Conservation (phyloP, 2,888 invertebrate species). For the Thysanoteuthis rhombus region DNA sequence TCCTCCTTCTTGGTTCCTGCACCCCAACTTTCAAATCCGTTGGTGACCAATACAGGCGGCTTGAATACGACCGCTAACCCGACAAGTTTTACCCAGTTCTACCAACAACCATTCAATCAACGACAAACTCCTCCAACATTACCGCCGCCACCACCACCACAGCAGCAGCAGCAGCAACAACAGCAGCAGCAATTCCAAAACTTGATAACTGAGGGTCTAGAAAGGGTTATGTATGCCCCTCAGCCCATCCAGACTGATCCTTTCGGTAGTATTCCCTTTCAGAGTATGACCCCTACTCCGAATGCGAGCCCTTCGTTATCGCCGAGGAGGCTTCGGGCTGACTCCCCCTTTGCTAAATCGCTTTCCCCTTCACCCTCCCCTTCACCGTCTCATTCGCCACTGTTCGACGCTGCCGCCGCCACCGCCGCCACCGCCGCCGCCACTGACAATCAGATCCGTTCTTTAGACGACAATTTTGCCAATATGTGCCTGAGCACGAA, state of each 20-base stretch:
- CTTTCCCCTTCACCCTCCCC: not conserved
- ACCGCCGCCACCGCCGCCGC: not conserved
- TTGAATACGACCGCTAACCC: not conserved
- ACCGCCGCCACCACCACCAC: not conserved
- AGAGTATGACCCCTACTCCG: slow-evolving; percentile 15
- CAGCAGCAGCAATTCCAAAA: not conserved
- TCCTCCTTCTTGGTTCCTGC: not conserved
- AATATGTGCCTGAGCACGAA: slow-evolving; percentile 19
- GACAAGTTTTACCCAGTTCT: not conserved
- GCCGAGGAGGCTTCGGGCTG: not conserved
- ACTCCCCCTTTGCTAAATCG: not conserved
- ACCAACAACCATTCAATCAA: not conserved
- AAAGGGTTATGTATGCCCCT: not conserved
- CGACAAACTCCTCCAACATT: not conserved
- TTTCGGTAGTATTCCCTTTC: slow-evolving; percentile 20
- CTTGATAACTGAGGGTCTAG: not conserved
- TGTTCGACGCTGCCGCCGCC: not conserved
- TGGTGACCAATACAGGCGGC: not conserved
- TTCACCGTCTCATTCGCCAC: not conserved
- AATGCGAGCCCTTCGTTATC: not conserved
- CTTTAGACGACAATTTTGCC: not conserved
- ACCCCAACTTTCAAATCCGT: not conserved
- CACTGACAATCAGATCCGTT: not conserved
- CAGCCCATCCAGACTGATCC: not conserved
- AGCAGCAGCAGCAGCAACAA: not conserved